These are phyloP conservation scores for Aptenodytes patagonicus DNA, from an alignment of 2,113 vertebrate genomes.

Conservation along the genomic window DNA sequence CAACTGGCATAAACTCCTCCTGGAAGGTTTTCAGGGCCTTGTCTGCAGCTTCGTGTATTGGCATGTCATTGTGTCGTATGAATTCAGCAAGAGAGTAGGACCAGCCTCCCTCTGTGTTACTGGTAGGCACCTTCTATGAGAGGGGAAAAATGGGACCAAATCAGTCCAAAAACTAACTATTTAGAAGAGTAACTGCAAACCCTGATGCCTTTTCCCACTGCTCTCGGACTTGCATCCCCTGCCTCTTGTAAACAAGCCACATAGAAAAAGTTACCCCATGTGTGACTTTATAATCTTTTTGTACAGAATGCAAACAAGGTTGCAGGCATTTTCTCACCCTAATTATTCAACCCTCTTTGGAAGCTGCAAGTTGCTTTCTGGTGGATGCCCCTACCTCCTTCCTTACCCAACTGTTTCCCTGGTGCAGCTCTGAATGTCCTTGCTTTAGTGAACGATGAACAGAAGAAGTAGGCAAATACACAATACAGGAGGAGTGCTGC, in stretches of 20 bases:
- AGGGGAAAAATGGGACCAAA: not conserved
- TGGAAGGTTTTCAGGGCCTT: constrained; percentile 93
- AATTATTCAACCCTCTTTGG: not conserved
- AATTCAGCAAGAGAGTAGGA: constrained; percentile 98
- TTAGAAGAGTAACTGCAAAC: not conserved
- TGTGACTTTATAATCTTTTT: not conserved
- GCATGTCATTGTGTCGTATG: constrained; percentile 98
- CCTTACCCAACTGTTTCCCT: not conserved
- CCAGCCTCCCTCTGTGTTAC: constrained; percentile 99
- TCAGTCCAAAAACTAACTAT: not conserved
- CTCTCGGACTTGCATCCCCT: not conserved
- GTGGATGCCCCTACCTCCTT: not conserved
- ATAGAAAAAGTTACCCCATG: rapidly evolving
- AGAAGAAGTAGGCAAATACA: not conserved
- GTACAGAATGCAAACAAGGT: not conserved
- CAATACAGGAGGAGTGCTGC: not conserved
- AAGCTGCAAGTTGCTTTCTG: not conserved
- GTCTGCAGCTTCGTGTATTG: constrained; percentile 95
- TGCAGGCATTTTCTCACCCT: not conserved
- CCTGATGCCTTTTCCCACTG: not conserved
- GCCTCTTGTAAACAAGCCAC: not conserved
- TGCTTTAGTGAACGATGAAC: not conserved
- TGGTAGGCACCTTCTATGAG: constrained; percentile 94
- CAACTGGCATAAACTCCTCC: constrained; percentile 98
- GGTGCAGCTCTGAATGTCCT: not conserved